phyloP scores from a whole-genome alignment of 2,113 vertebrate species.

The Suncus etruscus region DNA sequence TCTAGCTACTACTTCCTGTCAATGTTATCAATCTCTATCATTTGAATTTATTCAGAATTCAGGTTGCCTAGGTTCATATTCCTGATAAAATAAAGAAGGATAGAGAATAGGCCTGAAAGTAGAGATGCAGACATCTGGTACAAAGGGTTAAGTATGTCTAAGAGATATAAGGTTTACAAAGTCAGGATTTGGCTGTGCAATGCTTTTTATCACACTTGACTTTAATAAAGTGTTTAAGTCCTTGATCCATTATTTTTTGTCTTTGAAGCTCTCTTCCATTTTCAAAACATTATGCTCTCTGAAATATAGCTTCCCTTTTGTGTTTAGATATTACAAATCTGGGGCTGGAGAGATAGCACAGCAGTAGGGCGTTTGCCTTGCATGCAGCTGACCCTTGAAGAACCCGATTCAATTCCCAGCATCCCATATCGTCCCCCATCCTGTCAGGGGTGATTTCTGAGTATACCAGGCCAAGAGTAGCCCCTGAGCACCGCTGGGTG shows the following conservation, averaged over 20 bases:
- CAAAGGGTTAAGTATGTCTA: neutral
- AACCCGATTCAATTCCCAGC: no score
- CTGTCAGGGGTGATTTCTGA: no score
- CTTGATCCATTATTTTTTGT: neutral
- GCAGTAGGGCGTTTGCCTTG: no score
- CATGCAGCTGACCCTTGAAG: no score
- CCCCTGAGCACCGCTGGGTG: no score
- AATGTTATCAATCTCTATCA: neutral
- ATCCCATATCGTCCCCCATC: no score
- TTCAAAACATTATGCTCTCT: neutral
- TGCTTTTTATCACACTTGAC: conserved; percentile 25
- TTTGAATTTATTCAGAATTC: conserved; percentile 20
- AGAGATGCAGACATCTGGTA: neutral
- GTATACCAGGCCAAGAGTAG: no score
- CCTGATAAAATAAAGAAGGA: conserved; percentile 34
- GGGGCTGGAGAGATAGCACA: no score
- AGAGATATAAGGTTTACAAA: neutral
- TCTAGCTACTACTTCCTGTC: neutral
- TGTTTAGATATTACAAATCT: conserved; percentile 11
- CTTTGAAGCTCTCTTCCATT: neutral
- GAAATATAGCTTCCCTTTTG: neutral
- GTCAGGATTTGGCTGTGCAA: neutral
- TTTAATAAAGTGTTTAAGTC: conserved; percentile 13
- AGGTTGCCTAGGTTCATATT: neutral
- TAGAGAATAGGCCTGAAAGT: neutral